Evolutionary conservation across 2,888 invertebrate genomes (phyloP).

Genomic region (Chloromyia formosa): DNA sequence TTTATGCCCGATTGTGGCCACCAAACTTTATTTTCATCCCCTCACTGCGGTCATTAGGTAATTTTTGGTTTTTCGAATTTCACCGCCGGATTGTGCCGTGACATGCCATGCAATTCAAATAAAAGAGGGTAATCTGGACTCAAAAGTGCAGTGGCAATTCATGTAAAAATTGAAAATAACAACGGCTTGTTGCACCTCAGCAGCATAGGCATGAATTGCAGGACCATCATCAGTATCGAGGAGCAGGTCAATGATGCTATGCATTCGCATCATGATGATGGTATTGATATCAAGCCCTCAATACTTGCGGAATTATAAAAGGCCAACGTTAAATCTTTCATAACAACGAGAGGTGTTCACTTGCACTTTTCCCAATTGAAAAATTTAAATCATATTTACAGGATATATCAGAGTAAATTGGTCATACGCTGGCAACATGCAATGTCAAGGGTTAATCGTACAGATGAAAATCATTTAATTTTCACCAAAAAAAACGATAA

Average conservation of each 20-base stretch:
- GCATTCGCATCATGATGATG: background rate
- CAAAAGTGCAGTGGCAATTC: conserved; percentile 39
- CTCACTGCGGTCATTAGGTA: conserved; percentile 48
- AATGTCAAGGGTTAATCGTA: background rate
- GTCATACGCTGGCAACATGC: background rate
- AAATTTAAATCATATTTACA: conserved; percentile 33
- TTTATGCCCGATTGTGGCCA: conserved; percentile 49
- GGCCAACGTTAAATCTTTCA: background rate
- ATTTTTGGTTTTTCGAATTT: conserved; percentile 50
- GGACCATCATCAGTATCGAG: background rate
- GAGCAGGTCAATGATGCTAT: background rate
- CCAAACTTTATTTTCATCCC: conserved; percentile 45
- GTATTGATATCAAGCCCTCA: background rate
- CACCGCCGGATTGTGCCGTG: conserved; percentile 42
- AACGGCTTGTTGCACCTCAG: conserved; percentile 31
- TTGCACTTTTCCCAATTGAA: conserved; percentile 28
- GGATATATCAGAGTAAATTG: conserved; percentile 15
- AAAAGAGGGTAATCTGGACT: conserved; percentile 36
- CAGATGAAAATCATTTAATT: conserved; percentile 4
- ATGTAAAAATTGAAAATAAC: conserved; percentile 30
- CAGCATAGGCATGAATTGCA: background rate
- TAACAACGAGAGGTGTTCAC: background rate
- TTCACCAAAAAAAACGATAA: background rate
- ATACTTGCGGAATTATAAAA: conserved; percentile 1
- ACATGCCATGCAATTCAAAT: conserved; percentile 12